Evolutionary conservation across 2,888 invertebrate genomes (phyloP).

Genomic region (Pollenia amentaria): DNA sequence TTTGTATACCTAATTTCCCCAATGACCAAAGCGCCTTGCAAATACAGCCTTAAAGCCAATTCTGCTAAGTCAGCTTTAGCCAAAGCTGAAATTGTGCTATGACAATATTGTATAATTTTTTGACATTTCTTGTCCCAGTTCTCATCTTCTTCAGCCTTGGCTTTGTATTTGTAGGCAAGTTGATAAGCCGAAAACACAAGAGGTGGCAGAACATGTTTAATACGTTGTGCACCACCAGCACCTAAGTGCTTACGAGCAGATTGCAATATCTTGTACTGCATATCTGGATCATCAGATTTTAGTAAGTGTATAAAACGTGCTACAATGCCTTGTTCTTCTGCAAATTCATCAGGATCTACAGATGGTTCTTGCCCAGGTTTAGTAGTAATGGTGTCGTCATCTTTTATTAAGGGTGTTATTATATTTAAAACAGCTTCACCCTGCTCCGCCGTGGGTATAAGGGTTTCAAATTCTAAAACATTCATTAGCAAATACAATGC

Average conservation of each 20-base stretch:
- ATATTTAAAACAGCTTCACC: slow-evolving; percentile 92
- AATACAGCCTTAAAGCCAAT: slow-evolving; percentile 95
- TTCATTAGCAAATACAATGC: slow-evolving; percentile 95
- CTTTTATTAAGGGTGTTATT: slow-evolving; percentile 93
- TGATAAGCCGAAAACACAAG: slow-evolving; percentile 97
- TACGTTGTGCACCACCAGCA: slow-evolving; percentile 94
- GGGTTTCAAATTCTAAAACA: slow-evolving; percentile 94
- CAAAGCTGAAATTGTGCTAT: slow-evolving; percentile 96
- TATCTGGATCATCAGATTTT: slow-evolving; percentile 91
- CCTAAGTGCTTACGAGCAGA: slow-evolving; percentile 95
- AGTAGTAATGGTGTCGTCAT: slow-evolving; percentile 86
- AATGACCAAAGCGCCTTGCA: slow-evolving; percentile 97
- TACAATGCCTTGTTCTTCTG: slow-evolving; percentile 97
- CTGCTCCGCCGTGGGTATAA: slow-evolving; percentile 94
- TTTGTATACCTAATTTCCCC: slow-evolving; percentile 96
- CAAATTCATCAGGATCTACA: slow-evolving; percentile 95
- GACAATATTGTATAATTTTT: slow-evolving; percentile 99
- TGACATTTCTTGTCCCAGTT: slow-evolving; percentile 99
- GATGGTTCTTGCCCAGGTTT: slow-evolving; percentile 83
- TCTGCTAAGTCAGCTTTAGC: slow-evolving; percentile 98
- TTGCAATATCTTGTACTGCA: slow-evolving; percentile 95
- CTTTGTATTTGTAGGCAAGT: slow-evolving; percentile 93
- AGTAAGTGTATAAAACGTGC: slow-evolving; percentile 93
- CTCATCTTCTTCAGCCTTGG: slow-evolving; percentile 92
- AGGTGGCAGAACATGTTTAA: slow-evolving; percentile 96